Conservation (phyloP, 2,888 invertebrate species). For the Spisula solida region DNA sequence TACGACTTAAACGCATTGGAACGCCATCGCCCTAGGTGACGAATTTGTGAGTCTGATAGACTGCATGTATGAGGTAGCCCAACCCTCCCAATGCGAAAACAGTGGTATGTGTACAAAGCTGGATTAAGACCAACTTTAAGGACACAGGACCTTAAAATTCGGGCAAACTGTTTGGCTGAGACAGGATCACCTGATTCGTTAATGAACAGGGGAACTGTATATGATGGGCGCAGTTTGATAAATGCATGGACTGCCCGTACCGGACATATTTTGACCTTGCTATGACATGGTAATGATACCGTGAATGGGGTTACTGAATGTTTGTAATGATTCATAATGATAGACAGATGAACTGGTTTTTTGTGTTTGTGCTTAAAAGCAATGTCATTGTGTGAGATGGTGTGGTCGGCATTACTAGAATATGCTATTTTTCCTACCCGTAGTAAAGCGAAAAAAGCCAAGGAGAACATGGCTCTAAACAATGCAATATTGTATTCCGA, state of each 20-base stretch:
- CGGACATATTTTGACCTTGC: background rate
- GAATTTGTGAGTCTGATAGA: background rate
- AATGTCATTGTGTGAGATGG: background rate
- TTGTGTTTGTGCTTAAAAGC: background rate
- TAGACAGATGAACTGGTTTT: too few relatives aligned
- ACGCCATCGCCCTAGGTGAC: background rate
- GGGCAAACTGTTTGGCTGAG: background rate
- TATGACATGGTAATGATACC: background rate
- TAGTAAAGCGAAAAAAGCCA: background rate
- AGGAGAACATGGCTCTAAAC: constrained; percentile 4
- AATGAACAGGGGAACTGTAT: background rate
- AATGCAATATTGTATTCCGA: too few relatives aligned
- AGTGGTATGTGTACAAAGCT: background rate
- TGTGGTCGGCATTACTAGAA: background rate
- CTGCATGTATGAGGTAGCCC: background rate
- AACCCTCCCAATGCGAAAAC: background rate
- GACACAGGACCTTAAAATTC: background rate
- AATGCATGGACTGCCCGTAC: background rate
- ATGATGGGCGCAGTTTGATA: background rate
- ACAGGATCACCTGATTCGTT: background rate
- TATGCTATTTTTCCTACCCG: background rate
- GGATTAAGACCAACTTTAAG: background rate
- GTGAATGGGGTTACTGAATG: background rate
- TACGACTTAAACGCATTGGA: too few relatives aligned
- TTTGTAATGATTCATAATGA: background rate